Base-by-base conservation (phyloP, 2,797 vertebrate genomes). In the Geotrypetes seraphini region DNA sequence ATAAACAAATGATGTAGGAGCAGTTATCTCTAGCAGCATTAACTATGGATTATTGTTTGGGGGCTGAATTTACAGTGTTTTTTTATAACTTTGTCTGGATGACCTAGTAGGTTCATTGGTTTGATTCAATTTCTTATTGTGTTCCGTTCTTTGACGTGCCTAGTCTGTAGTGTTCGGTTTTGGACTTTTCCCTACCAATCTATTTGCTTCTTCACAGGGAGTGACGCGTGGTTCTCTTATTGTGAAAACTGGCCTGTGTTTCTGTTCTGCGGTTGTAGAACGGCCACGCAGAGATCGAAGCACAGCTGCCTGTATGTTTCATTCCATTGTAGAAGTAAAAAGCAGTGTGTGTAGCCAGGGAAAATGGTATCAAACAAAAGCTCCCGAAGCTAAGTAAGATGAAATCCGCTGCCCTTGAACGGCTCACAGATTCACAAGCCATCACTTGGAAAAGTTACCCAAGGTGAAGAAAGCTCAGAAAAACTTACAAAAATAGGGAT, bases 191-290 rank as follows among this genome's bases (percentile, higher is more conserved):
- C 37, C 30, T 16, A 22, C 33, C 34, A 30, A 33, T 22, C 31
- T 33, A 22, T 29, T 16, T 42, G 18, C 25, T 28, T 23, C 23
- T 36, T 38, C 15, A 27, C 33, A 47, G 32, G 36, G 27, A 24
- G 16, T 36, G 37, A 27, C 47, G 24, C 16, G 23, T 31, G 17
- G 20, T 17, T 27, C 8, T 28, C 22, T 25, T 30, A 28, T 32
- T 21, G 33, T 24, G 36, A 28, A 41, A 36, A 36, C 36, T 33
- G 45, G 42, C 29, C 33, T 41, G 41, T 28, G 20, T 13, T 41
- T 17, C 12, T 19, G 24, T 41, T 15, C 22, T 25, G 36, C 36
- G 39, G 16, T 7, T 28, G 16, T 12, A 16, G 7, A 17, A 28
- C 17, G 14, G 27, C 36, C 25, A 10, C 32, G 41, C 16, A 25